Evolutionary conservation across 2,113 vertebrate genomes (phyloP), one percentile per base, ranked within the genome.

Genomic region (Asarcornis scutulata): DNA sequence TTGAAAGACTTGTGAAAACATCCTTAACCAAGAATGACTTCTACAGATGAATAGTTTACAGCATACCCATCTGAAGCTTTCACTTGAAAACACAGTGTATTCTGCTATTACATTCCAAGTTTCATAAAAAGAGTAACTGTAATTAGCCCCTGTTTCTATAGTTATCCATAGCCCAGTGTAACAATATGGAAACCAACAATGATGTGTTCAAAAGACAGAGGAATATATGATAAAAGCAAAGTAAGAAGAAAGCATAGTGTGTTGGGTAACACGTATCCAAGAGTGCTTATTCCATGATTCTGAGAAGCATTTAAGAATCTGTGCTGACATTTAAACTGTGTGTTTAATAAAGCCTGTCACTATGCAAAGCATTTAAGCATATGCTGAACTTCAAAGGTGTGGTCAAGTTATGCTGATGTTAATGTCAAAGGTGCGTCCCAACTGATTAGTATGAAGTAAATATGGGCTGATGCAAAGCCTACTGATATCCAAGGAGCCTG

Each of bases 401-500:
- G 40, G 18, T 80, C 32, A 75, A 13, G 32, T 52, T 69, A 5
- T 32, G 34, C 31, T 46, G 32, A 46, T 27, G 17, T 32, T 26
- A n/a, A 34, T 21, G 38, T 38, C 67, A 89, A 79, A 79, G 11
- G 4, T 75, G 22, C 14, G 40, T 68, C 32, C 15, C 67, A 85
- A 68, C 4, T 18, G 13, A 52, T 55, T 34, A 64, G 5, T 22
- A 13, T 13, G 44, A 52, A 73, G 63, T 4, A 74, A 48, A 34
- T 62, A 11, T 0, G 46, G n/a, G 31, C 23, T 77, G 59, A 42
- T 40, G 32, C 29, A 77, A 73, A 58, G n/a, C 27, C 67, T 22
- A 2, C 27, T 42, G 50, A 20, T 56, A 77, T 8, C 50, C 0
- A 0, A 36, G 17, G 20, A 50, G 5, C 13, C 11, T 60, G 8